Base-by-base conservation (phyloP, 35 echinoderm and acorn worm species). In the Apostichopus californicus region DNA sequence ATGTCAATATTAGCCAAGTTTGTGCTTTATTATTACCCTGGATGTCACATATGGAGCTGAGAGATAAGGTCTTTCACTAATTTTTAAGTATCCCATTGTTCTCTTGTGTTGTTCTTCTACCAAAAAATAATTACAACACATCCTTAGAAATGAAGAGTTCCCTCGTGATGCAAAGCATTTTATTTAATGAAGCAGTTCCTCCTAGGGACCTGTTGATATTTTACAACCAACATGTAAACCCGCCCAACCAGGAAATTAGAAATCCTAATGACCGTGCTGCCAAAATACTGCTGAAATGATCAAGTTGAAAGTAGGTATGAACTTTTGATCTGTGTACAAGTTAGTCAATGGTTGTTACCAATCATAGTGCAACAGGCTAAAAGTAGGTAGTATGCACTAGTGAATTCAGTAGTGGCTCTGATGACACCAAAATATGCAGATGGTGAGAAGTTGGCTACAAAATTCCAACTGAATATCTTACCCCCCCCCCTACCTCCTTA, bases 71-170 rank as follows among this genome's bases (percentile, higher is more conserved):
- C 77, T 17, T 55, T 86, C 56, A 18, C 21, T 86, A 86, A 57
- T 86, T 57, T 86, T 79, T 79, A 79, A 59, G 82, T 54, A 56
- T 54, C 52, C 56, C 52, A 86, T 86, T 86, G 82, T 86, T 56
- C 52, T 28, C 21, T 79, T 79, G 21, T 22, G 13, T 9, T 79
- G 77, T 79, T 79, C 77, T 79, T 79, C 77, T 79, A 79, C 77
- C 13, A 79, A 22, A 79, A 79, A 18, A 22, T 22, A 79, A 79
- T 79, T 79, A 79, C 77, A 79, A 79, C 77, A 79, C 77, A 79
- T 79, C 77, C 77, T 79, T 79, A 14, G 21, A 18, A 79, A 79
- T 79, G 7, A 5, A 21, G 77, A 79, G 13, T 22, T 22, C 77
- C 77, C 21, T 22, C 13, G 21, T 22, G 18, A 79, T 22, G 13